These are phyloP conservation scores for Equus quagga DNA, from an alignment of 2,113 vertebrate genomes.

Conservation along the genomic window DNA sequence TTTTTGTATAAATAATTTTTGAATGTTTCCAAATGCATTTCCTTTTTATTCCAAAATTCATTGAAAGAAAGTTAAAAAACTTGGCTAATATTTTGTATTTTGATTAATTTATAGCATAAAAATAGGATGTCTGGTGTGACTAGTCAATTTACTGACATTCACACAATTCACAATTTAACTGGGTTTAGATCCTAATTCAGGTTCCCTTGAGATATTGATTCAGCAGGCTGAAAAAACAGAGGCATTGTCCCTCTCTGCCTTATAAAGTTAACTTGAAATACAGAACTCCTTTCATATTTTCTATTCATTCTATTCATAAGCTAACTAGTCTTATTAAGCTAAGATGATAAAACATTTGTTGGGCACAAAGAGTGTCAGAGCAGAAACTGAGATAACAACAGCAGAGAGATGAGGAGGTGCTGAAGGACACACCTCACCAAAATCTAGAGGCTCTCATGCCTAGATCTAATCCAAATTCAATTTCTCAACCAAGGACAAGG, in stretches of 20 bases:
- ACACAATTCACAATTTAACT: neutral
- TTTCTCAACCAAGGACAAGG: neutral
- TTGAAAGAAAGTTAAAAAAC: neutral
- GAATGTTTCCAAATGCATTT: neutral
- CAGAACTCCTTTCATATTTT: neutral
- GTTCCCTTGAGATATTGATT: neutral
- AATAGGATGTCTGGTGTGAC: neutral
- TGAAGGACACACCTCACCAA: neutral
- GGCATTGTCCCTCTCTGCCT: neutral
- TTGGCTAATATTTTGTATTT: neutral
- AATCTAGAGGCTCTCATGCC: neutral
- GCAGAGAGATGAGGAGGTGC: neutral
- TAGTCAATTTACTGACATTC: neutral
- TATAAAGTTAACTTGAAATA: neutral
- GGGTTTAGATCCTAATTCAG: neutral
- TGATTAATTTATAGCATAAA: neutral
- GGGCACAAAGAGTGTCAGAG: neutral
- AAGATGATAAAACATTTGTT: neutral
- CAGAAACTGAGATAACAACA: neutral
- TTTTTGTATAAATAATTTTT: neutral
- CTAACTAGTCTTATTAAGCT: neutral
- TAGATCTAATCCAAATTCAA: neutral
- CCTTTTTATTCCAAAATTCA: neutral
- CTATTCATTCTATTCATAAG: neutral
- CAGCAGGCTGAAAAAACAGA: neutral